A percentile compares a stretch with the other conserved stretches of the same genome.
Evolutionary conservation across 1,140 invertebrate genomes (phyloP).

Genomic region (Lucilia sericata): DNA sequence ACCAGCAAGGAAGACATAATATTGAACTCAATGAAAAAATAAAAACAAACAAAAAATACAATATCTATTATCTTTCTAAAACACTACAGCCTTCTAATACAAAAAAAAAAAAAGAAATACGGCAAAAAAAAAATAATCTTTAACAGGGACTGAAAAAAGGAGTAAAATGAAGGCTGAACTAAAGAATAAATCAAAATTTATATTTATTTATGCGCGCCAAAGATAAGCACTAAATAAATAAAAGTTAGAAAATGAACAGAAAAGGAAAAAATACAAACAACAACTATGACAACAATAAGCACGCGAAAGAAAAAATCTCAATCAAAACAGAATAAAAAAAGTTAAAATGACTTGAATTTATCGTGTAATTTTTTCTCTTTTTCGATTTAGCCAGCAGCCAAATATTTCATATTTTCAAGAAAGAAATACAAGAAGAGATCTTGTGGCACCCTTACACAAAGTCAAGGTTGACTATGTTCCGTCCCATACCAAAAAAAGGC

Average conservation of each 20-base stretch:
- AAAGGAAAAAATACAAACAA: neutral
- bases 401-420: neutral
- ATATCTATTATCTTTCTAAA: neutral
- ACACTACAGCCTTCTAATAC: neutral
- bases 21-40: neutral
- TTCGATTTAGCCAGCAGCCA: neutral
- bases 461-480: neutral
- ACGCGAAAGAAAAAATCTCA: neutral
- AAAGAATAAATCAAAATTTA: conserved; percentile 16
- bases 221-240: conserved; percentile 27
- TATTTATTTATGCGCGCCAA: conserved; percentile 26
- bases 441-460: neutral
- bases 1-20: neutral
- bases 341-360: neutral
- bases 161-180: conserved; percentile 13
- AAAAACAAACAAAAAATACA: neutral
- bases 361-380: neutral
- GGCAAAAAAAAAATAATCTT: neutral
- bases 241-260: neutral
- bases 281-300: neutral
- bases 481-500: neutral
- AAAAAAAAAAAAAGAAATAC: no score
- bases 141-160: neutral
- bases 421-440: neutral
- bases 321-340: neutral